Evolutionary conservation across 2,797 vertebrate species (phyloP).

Genomic region (Gastrophryne carolinensis): DNA sequence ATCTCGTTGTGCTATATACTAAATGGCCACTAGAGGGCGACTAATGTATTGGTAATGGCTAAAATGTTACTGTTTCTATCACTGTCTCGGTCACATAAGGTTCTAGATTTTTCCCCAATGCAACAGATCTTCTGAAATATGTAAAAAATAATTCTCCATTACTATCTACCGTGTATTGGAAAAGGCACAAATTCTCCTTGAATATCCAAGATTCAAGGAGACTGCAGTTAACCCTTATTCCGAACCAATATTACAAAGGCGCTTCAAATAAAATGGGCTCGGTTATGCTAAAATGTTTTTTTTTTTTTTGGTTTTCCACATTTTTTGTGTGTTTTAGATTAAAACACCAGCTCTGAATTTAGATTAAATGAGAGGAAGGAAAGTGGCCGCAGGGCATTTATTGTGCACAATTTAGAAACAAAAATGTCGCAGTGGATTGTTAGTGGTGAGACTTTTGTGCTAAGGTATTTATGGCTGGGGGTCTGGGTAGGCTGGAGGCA

Average conservation of each 20-base stretch:
- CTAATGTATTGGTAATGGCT: constrained; percentile 35
- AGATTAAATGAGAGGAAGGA: not conserved
- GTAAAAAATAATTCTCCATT: constrained; percentile 15
- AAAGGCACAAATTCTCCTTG: no score
- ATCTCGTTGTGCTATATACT: constrained; percentile 14
- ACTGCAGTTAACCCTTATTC: no score
- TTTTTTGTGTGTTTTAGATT: no score
- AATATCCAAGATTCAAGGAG: no score
- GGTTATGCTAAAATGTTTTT: no score
- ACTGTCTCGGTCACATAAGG: constrained; percentile 44
- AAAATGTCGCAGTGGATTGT: not conserved
- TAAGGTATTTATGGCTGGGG: constrained; percentile 35
- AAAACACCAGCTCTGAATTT: no score
- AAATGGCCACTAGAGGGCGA: constrained; percentile 49
- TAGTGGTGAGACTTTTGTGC: constrained; percentile 1
- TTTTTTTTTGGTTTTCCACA: no score
- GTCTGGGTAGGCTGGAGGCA: not conserved
- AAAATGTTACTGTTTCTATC: constrained; percentile 20
- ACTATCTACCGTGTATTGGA: not conserved
- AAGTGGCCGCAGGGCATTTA: not conserved
- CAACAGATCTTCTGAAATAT: constrained; percentile 43
- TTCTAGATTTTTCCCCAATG: constrained; percentile 46
- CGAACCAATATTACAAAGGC: no score
- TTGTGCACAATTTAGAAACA: not conserved
- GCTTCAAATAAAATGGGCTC: no score